These are phyloP conservation scores for Neosilurus hyrtlii DNA, from an alignment of 2,797 vertebrate genomes.

Conservation along the genomic window DNA sequence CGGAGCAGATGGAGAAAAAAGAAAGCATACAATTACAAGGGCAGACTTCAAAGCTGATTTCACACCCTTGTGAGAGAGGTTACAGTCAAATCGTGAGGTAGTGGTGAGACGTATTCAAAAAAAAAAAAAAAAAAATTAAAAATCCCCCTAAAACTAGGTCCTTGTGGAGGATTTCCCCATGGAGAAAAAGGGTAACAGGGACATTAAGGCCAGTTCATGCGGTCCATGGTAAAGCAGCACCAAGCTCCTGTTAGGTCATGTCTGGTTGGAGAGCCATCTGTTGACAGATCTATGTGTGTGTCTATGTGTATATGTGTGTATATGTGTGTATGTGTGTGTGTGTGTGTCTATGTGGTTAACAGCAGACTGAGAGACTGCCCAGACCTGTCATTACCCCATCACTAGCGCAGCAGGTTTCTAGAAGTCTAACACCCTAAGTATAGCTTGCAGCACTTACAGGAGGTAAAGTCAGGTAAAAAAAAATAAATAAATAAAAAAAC, in stretches of 20 bases:
- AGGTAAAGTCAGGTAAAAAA: constrained; percentile 48
- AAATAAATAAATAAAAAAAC: constrained; percentile 29
- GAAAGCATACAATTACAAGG: constrained; percentile 40
- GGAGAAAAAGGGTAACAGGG: constrained; percentile 6
- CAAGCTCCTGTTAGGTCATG: constrained; percentile 66
- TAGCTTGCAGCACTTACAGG: constrained; percentile 45
- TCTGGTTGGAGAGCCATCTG: constrained; percentile 68
- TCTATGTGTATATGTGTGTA: neutral
- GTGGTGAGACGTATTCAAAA: constrained; percentile 19
- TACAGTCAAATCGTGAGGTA: constrained; percentile 28
- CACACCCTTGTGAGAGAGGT: constrained; percentile 6
- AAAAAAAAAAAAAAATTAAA: neutral
- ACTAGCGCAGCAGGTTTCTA: constrained; percentile 68
- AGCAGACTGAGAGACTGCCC: constrained; percentile 58
- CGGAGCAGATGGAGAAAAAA: constrained; percentile 33
- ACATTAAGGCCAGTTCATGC: constrained; percentile 26
- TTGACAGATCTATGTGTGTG: constrained; percentile 58
- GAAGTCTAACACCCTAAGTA: constrained; percentile 54
- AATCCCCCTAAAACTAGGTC: constrained; percentile 15
- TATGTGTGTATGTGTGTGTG: constrained; percentile 58
- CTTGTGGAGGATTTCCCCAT: constrained; percentile 30
- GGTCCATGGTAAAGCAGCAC: constrained; percentile 51
- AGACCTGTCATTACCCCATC: constrained; percentile 70
- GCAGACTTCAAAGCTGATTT: constrained; percentile 45
- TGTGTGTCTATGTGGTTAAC: constrained; percentile 60